Evolutionary conservation across 2,113 vertebrate species (phyloP), one percentile per base, ranked within the genome.

Genomic region (Chascanopsetta lugubris): DNA sequence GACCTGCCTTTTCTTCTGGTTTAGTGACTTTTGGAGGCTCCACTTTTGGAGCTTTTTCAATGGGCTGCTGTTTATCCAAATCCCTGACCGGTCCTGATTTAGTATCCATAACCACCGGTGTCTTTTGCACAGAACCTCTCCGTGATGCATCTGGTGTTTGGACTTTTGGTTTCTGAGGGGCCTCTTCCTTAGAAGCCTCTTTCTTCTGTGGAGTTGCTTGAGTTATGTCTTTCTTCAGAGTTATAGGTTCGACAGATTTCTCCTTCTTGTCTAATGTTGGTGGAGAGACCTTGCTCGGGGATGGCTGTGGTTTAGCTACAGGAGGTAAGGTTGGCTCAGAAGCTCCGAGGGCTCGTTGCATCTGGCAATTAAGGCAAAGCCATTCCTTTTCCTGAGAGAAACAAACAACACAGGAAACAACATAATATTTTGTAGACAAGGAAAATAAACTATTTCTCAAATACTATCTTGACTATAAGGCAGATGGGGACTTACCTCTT

Each of bases 321-420:
- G 80, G 57, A 69, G 12, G 61, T 53, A 80, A 75, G 65, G 82
- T 78, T 20, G 91, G 66, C 29, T 94, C 94, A 57, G 94, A 89
- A 45, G 89, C 90, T 67, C 84, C 91, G 22, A 94, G 75, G 0
- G 96, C 93, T 91, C 95, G 93, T 48, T 95, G 93, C 94, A 96
- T 94, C 87, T 98, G 96, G 81, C 96, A 98, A 83, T 94, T 97
- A 70, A 98, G 93, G 89, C 96, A 98, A 53, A 98, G 94, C 96
- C 96, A 97, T 80, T 98, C 96, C 18, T 92, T 80, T 42, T 69
- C 83, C 88, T 91, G 36, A 18, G 78, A 80, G 1, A 8, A 56
- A 55, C 4, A 1, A 27, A 32, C 12, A 25, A 38, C 32, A 42
- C 7, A 70, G 40, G 1, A 2, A 48, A 12, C 4, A 40, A 26